Base-by-base conservation (phyloP, 2,888 invertebrate species). In the Sinelater perroti region DNA sequence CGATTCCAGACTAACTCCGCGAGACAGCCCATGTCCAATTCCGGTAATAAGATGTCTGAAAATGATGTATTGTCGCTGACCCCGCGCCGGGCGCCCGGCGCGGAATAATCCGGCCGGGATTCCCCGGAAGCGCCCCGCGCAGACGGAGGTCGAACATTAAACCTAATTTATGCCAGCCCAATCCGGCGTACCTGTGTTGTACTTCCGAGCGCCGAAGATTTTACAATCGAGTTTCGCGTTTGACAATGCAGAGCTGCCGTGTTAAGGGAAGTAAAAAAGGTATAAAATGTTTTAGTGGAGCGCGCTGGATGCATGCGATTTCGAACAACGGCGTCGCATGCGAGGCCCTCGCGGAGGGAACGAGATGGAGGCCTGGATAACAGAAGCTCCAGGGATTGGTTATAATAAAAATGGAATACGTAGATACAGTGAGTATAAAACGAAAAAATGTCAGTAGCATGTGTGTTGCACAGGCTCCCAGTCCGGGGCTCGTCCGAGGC, bases 351-450 rank as follows among this genome's bases (percentile, higher is more conserved):
- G 56, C 57, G 56, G 62, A 64, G 61, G 65, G 68, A 71, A 69
- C 64, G 71, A 69, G 72, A 72, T 62, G 66, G 72, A 67, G 63
- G 66, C 67, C 67, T 52, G 60, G 56, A 56, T 60, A 55, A 60
- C 52, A 52, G 56, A 65, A 70, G 72, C 75, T 72, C 70, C 67
- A 67, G 70, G 75, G 75, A 76, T 75, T 75, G 76, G 74, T 75
- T 75, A 73, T 76, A 76, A 76, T 76, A 76, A 76, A 75, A 76
- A 75, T 75, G 75, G 76, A 75, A 76, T 76, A 76, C 75, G 73
- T 76, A 75, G 75, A 76, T 76, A 76, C 75, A 75, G 72, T 73
- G 71, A 73, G 73, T 72, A 75, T 75, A 74, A 74, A 75, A 74
- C 69, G 74, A 72, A 73, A 73, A 73, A 75, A 75, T 72, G 76